phyloP scores from a whole-genome alignment of 2,113 vertebrate genomes.

The Solenodon paradoxus region DNA sequence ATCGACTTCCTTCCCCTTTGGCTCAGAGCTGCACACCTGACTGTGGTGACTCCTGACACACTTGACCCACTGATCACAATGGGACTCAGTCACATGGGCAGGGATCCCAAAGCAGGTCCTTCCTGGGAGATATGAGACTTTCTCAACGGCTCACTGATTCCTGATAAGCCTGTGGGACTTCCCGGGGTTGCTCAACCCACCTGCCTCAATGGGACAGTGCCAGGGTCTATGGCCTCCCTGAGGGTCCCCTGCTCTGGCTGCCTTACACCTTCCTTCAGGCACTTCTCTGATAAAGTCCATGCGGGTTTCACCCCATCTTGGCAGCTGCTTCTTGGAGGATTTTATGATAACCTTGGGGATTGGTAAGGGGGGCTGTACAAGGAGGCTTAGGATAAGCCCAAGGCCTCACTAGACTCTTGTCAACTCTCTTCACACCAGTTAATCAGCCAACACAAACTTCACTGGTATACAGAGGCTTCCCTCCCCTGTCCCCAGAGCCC shows the following conservation, averaged over 20 bases:
- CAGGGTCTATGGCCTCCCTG: no score
- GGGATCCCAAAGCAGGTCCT: not conserved
- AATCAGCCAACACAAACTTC: not conserved
- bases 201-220: no score
- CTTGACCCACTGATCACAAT: not conserved
- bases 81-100: fast-evolving
- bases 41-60: not conserved
- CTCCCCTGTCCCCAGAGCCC: fast-evolving
- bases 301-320: not conserved
- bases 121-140: not conserved
- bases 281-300: not conserved
- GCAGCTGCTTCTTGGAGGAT: not conserved
- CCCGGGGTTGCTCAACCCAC: not conserved
- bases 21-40: not conserved
- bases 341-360: not conserved
- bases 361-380: not conserved
- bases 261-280: not conserved
- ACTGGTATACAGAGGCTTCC: not conserved
- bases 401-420: not conserved
- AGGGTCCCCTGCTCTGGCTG: not conserved
- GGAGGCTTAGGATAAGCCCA: not conserved
- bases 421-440: not conserved
- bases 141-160: not conserved
- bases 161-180: not conserved
- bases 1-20: not conserved